phyloP scores from a whole-genome alignment of 2,113 vertebrate species.

The Cranoglanis bouderius region DNA sequence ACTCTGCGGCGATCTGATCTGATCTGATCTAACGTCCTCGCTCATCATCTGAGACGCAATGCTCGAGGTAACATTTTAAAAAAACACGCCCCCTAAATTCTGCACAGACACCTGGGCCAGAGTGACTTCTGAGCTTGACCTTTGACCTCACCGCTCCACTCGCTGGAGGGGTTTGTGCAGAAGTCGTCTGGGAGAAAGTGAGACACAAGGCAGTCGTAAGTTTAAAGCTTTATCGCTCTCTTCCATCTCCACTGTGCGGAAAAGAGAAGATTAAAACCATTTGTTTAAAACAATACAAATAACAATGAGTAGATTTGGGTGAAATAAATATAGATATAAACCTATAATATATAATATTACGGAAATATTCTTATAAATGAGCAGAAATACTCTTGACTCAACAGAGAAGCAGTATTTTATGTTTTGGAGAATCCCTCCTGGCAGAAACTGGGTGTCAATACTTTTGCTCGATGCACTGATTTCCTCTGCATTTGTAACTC shows the following conservation, averaged over 20 bases:
- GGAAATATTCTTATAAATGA: background rate
- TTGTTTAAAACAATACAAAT: background rate
- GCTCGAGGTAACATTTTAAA: background rate
- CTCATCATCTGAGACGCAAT: background rate
- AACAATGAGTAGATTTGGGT: background rate
- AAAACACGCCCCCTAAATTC: conserved; percentile 1
- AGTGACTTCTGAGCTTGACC: conserved; percentile 20
- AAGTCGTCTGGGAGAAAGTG: background rate
- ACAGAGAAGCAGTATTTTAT: background rate
- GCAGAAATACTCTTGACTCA: background rate
- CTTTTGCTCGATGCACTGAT: background rate
- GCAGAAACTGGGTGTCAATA: background rate
- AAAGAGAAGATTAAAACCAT: background rate
- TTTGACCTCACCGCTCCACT: conserved; percentile 17
- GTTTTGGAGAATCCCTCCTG: no score
- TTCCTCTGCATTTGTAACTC: background rate
- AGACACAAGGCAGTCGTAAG: background rate
- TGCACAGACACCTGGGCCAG: conserved; percentile 19
- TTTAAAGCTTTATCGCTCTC: background rate
- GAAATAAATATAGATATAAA: background rate
- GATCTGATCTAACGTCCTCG: no score
- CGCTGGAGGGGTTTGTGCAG: background rate
- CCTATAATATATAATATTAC: background rate
- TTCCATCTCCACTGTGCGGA: no score
- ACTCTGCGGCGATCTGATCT: background rate